Evolutionary conservation across 2,888 invertebrate species (phyloP).

Genomic region (Folsomia candida): DNA sequence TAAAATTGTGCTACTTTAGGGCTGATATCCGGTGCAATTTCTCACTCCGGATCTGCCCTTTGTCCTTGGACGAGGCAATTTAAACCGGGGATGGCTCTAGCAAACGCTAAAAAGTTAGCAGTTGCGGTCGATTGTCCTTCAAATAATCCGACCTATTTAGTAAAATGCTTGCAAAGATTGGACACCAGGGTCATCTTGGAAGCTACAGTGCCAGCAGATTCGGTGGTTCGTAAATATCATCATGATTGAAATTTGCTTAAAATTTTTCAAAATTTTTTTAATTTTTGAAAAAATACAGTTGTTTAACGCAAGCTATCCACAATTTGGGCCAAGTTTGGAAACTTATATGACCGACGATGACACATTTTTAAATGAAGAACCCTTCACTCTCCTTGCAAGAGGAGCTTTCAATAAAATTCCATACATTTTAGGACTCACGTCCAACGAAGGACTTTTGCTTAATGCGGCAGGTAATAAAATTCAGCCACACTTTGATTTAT

Average conservation of each 20-base stretch:
- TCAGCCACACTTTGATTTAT: background rate
- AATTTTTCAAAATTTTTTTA: no score
- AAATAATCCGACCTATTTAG: slow-evolving; percentile 27
- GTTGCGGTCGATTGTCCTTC: slow-evolving; percentile 30
- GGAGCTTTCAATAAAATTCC: background rate
- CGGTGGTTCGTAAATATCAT: no score
- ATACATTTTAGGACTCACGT: background rate
- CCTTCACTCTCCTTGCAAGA: background rate
- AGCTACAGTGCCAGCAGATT: background rate
- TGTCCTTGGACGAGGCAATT: slow-evolving; percentile 31
- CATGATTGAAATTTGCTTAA: no score
- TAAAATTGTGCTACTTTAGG: background rate
- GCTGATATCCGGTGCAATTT: slow-evolving; percentile 21
- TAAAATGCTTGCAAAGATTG: slow-evolving; percentile 28
- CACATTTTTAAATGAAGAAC: background rate
- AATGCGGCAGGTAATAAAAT: background rate
- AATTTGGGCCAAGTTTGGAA: slow-evolving; percentile 1
- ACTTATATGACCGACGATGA: background rate
- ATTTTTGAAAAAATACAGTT: no score
- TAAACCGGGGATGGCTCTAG: slow-evolving; percentile 19
- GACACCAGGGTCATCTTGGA: background rate
- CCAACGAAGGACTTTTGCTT: background rate
- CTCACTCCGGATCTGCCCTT: slow-evolving; percentile 24
- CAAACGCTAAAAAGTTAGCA: slow-evolving; percentile 24
- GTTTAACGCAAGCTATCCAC: background rate